phyloP scores from a whole-genome alignment of 2,888 invertebrate genomes.

The Drosophila tanythrix region DNA sequence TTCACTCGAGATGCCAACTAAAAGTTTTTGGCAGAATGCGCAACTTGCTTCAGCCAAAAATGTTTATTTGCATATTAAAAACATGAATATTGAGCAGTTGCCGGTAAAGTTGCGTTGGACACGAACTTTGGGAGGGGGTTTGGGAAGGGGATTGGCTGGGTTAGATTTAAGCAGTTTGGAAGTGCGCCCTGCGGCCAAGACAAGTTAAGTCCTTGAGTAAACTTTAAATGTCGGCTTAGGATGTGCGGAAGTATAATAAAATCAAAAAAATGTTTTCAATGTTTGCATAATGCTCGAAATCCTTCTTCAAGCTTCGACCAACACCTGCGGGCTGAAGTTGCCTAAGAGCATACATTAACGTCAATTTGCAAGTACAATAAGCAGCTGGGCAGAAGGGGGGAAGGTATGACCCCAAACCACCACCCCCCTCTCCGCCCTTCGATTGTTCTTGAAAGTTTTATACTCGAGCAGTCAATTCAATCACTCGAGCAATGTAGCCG shows the following conservation, averaged over 20 bases:
- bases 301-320: slow-evolving; percentile 4
- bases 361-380: slow-evolving; percentile 67
- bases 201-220: slow-evolving; percentile 42
- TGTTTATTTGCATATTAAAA: slow-evolving; percentile 72
- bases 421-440: background rate
- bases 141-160: background rate
- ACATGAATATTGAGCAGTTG: slow-evolving; percentile 75
- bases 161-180: background rate
- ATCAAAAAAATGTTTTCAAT: slow-evolving; percentile 37
- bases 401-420: slow-evolving; percentile 4
- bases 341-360: slow-evolving; percentile 43
- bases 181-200: background rate
- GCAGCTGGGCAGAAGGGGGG: background rate
- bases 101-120: slow-evolving; percentile 36
- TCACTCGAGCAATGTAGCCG: slow-evolving; percentile 47
- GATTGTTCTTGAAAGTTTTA: slow-evolving; percentile 65
- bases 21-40: slow-evolving; percentile 39
- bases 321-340: slow-evolving; percentile 30
- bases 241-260: slow-evolving; percentile 24
- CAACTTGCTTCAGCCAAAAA: slow-evolving; percentile 25
- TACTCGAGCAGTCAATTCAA: slow-evolving; percentile 66
- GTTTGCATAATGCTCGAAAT: slow-evolving; percentile 42
- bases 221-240: slow-evolving; percentile 52
- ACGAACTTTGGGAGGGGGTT: slow-evolving; percentile 11
- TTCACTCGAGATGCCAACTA: slow-evolving; percentile 17